A percentile compares a stretch with the other conserved stretches of the same genome.
Evolutionary conservation across 2,888 invertebrate species (phyloP).

Genomic region (Hemithea aestivaria): DNA sequence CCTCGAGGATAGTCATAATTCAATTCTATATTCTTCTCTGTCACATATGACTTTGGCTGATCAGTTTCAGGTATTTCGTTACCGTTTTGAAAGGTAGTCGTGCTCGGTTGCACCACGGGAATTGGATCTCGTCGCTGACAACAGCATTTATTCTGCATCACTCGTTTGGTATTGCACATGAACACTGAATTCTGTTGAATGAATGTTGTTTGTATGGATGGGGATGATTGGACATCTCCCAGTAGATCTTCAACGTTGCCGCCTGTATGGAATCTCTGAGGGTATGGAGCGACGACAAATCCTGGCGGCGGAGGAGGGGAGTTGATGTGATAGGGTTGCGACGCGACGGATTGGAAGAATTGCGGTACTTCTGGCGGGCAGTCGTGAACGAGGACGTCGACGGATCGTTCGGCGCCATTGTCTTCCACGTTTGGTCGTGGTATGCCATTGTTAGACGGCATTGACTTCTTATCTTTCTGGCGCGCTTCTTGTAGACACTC

Average conservation of each 20-base stretch:
- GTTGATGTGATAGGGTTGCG: constrained; percentile 57
- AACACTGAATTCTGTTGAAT: constrained; percentile 73
- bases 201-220: constrained; percentile 64
- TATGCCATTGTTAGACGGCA: constrained; percentile 27
- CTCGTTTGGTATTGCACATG: constrained; percentile 69
- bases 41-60: constrained; percentile 63
- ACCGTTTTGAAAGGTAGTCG: constrained; percentile 20
- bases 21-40: constrained; percentile 74
- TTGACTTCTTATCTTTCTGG: constrained; percentile 24
- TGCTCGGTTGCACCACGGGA: constrained; percentile 17
- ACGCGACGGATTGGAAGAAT: constrained; percentile 66
- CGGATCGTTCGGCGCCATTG: constrained; percentile 54
- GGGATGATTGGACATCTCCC: constrained; percentile 81
- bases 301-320: constrained; percentile 55
- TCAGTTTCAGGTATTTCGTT: constrained; percentile 31
- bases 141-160: constrained; percentile 65
- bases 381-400: constrained; percentile 70
- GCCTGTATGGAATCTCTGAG: constrained; percentile 73
- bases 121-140: constrained; percentile 55
- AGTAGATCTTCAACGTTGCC: constrained; percentile 84
- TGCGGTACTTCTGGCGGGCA: constrained; percentile 61
- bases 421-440: constrained; percentile 45
- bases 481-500: constrained; percentile 56
- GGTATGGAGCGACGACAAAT: constrained; percentile 63
- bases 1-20: constrained; percentile 73